Evolutionary conservation across 92 coral and sea anemone species (phyloP), one percentile per base, ranked within the genome.

Genomic region (Palythoa heliodiscus): DNA sequence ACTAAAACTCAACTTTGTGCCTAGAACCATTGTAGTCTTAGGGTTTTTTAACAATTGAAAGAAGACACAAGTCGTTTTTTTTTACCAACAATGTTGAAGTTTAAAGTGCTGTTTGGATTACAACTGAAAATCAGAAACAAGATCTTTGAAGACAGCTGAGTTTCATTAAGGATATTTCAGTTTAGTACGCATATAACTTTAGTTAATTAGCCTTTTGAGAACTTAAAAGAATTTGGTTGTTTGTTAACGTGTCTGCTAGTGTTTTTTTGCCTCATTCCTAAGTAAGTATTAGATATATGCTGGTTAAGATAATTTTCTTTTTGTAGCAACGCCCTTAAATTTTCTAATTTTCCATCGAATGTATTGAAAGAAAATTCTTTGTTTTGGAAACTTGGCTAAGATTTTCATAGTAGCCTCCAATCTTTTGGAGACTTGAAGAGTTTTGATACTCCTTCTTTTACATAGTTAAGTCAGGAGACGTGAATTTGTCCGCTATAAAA

Each of bases 361-460:
- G 14, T 58, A 0, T 3, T 2, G 22, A 16, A 5, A 58, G 14
- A 58, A 55, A 15, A 13, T 1, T 15, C n/a, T 58, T 13, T 58
- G n/a, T 54, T 7, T 9, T 54, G 16, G 16, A 54, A 17, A 17
- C 16, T 54, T 54, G 15, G 10, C 16, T n/a, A 15, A 22, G 11
- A 24, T 63, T 2, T n/a, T n/a, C 69, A 3, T 55, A 3, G 16
- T 55, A 63, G 69, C 23, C 8, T n/a, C 10, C 22, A 3, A 63
- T 63, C 69, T 19, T 58, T n/a, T 71, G 35, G 52, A 14, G 43
- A 25, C 52, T 39, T 38, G 39, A 8, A 76, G 81, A 76, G 81
- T 76, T 13, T 35, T 77, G 47, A 25, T 57, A 2, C 58, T 37
- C 12, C 22, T 43, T 48, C 4, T 61, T 63, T 39, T 55, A 38